These are phyloP conservation scores for Lomographa bimaculata DNA, from an alignment of 2,888 invertebrate genomes.

Conservation along the genomic window DNA sequence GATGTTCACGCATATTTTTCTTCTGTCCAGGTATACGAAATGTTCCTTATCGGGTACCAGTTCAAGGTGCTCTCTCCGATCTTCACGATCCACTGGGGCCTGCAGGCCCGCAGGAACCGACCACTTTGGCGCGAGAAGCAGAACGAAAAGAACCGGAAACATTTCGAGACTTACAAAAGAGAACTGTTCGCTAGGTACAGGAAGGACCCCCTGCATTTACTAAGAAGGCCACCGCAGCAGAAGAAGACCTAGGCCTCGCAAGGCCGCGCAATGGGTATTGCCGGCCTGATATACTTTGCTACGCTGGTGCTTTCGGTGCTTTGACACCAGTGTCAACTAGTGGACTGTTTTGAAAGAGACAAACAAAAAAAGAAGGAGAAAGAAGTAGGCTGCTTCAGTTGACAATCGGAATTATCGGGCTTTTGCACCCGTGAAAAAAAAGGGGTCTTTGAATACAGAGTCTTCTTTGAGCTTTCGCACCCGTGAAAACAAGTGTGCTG, in stretches of 20 bases:
- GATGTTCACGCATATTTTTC: not conserved
- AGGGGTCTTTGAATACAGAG: too few relatives aligned
- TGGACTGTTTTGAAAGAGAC: too few relatives aligned
- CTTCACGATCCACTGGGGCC: constrained; percentile 95
- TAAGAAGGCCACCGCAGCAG: constrained; percentile 58
- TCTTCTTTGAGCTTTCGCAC: too few relatives aligned
- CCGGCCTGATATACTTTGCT: constrained; percentile 61
- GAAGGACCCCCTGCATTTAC: constrained; percentile 84
- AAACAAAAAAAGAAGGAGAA: too few relatives aligned
- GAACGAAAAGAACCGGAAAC: constrained; percentile 91
- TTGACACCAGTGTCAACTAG: constrained; percentile 37
- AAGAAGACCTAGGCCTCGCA: constrained; percentile 78
- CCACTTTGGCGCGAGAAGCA: constrained; percentile 95
- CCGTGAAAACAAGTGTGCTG: too few relatives aligned
- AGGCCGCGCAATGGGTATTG: constrained; percentile 61
- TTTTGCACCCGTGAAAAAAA: too few relatives aligned
- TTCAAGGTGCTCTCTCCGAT: constrained; percentile 94
- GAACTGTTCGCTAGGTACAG: constrained; percentile 91
- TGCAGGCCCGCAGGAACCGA: constrained; percentile 90
- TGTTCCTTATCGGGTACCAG: constrained; percentile 94
- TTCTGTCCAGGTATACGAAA: constrained; percentile 95
- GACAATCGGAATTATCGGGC: too few relatives aligned
- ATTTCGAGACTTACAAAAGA: constrained; percentile 92
- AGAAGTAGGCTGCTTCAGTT: too few relatives aligned
- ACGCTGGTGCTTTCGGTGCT: constrained; percentile 39